Evolutionary conservation across 2,113 vertebrate genomes (phyloP), one percentile per base, ranked within the genome.

Genomic region (Festucalex cinctus): DNA sequence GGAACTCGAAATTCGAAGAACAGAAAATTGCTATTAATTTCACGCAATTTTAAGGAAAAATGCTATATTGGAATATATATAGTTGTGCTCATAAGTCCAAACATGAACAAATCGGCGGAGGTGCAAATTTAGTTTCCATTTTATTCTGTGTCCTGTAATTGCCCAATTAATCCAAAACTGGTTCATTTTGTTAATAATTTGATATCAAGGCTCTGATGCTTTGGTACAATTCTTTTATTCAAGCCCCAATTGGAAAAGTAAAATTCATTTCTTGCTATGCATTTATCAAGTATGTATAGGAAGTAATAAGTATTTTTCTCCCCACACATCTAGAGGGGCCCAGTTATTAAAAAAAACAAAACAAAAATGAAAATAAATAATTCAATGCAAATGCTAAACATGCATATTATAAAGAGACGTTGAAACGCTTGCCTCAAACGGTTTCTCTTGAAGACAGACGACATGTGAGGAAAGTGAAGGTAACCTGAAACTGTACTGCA

Each of bases 341-440:
- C 58, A 75, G 66, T 68, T 54, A 70, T 66, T 66, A 65, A 83
- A 72, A 68, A 85, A 71, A 68, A 44, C n/a, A n/a, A n/a, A 69
- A 77, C 56, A 73, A 64, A 79, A 32, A 80, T 71, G 73, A 74
- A 87, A 90, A 90, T 91, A 92, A 91, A 91, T 90, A 88, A 84
- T 79, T 84, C 73, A 67, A 83, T 69, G 71, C 71, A 65, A 65
- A 57, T 6, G 37, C 79, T 74, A 79, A 86, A 87, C 84, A 82
- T 84, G 85, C 81, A 81, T 84, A 88, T 63, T 84, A 88, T 63
- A 80, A 84, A 72, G 61, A 67, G 68, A 83, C 70, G 70, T 75
- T 74, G 69, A 58, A 61, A 68, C 58, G 51, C 58, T 82, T 76
- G 77, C 76, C 74, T 71, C 63, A 6, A 32, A 2, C 28, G 2